Percentiles rank a stretch among this genome's conserved stretches.
phyloP scores from a whole-genome alignment of 1,140 invertebrate species.

The Apis laboriosa region DNA sequence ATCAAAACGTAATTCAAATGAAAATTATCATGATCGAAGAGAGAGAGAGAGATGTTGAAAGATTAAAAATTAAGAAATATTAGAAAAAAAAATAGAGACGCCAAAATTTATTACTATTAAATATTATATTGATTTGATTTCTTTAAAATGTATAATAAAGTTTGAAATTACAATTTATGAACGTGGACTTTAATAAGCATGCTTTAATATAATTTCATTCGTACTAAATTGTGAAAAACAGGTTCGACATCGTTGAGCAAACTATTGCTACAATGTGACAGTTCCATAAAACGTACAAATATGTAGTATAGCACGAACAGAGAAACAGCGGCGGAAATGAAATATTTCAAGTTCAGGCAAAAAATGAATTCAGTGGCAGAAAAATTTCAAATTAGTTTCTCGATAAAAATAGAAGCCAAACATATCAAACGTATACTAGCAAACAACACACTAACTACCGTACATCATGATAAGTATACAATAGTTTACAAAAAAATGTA shows the following conservation, averaged over 20 bases:
- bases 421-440: too few species aligned
- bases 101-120: too few species aligned
- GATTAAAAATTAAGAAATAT: too few species aligned
- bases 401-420: not conserved
- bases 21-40: too few species aligned
- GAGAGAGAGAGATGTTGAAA: too few species aligned
- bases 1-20: too few species aligned
- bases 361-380: not conserved
- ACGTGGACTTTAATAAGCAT: not conserved
- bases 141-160: too few species aligned
- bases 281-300: not conserved
- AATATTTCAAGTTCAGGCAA: not conserved
- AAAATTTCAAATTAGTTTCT: constrained; percentile 4
- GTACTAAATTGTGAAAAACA: not conserved
- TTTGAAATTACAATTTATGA: not conserved
- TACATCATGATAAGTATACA: not conserved
- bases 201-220: not conserved
- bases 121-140: too few species aligned
- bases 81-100: too few species aligned
- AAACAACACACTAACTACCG: too few species aligned
- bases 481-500: not conserved
- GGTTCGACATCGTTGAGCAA: not conserved
- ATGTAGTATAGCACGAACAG: not conserved
- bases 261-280: not conserved
- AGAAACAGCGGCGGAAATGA: not conserved